A percentile compares a stretch with the other conserved stretches of the same genome.
Evolutionary conservation across 2,113 vertebrate genomes (phyloP).

Genomic region (Fregetta grallaria): DNA sequence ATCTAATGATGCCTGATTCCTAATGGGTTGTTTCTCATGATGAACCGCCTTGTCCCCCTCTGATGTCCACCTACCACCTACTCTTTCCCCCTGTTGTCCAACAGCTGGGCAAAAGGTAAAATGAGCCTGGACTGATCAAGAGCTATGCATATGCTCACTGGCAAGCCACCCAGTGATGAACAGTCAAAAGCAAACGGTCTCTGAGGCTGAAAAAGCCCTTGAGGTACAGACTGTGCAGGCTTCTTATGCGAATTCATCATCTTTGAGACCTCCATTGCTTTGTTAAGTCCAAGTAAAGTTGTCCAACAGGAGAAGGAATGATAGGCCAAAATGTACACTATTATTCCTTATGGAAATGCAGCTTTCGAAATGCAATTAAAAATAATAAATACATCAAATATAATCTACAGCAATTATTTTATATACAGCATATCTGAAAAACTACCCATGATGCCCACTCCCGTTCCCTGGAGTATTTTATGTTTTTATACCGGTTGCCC

Average conservation of each 20-base stretch:
- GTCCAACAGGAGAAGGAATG: not conserved
- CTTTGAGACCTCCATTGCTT: not conserved
- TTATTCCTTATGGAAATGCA: not conserved
- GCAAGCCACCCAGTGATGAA: not conserved
- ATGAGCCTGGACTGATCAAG: not conserved
- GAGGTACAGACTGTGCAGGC: not conserved
- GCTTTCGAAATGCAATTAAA: not conserved
- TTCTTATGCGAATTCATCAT: not conserved
- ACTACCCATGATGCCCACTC: not conserved
- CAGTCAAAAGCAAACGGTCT: not conserved
- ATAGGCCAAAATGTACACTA: not conserved
- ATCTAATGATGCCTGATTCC: not conserved
- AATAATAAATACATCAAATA: not conserved
- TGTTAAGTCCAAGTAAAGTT: not conserved
- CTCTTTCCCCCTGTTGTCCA: not conserved
- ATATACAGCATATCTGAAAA: not conserved
- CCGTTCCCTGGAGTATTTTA: not conserved
- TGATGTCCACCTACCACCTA: not conserved
- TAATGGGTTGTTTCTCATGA: not conserved
- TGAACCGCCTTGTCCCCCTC: not conserved
- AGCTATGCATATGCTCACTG: not conserved
- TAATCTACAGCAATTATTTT: not conserved
- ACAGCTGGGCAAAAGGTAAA: not conserved
- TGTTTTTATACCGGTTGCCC: slow-evolving; percentile 82
- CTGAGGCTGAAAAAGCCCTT: not conserved